Evolutionary conservation across 2,888 invertebrate genomes (phyloP), one percentile per base, ranked within the genome.

Genomic region (Octonoba sinensis): DNA sequence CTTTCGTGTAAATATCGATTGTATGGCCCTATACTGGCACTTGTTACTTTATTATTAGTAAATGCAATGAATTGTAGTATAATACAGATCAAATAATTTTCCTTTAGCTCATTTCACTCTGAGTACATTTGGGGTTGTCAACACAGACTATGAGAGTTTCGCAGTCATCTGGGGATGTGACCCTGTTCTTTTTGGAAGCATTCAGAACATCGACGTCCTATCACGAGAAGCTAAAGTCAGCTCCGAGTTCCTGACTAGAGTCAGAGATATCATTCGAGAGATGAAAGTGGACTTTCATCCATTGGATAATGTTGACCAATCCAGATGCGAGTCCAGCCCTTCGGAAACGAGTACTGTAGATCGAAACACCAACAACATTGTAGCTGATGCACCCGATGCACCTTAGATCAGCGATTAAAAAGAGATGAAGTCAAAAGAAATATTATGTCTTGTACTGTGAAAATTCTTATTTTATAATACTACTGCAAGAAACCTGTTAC

Each of bases 161-260:
- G 82, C 82, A 16, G 49, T 82, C 8, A 20, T 82, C 1, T 82
- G 82, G 82, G 82, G 82, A 22, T 82, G 82, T 18, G 82, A 82
- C 27, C 82, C 82, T 1, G 75, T 82, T 4, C 60, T 82, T 0
- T 75, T 82, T 16, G 82, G 82, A 6, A 82, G 75, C 27, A 70
- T 82, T 20, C 82, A 82, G 22, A 82, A 82, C 47, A 60, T 82
- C 0, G 82, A 82, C 57, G 60, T 82, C 18, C 27, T 64, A 0
- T 49, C 82, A 1, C 46, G 82, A 13, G 22, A 51, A 6, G 24
- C 74, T 11, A 44, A 16, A 1, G 57, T 47, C 1, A 46, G 59
- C 12, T 16, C 18, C 3, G 71, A 82, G 4, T 27, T 64, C 54
- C 49, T 82, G 15, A 75, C 70, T 15, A 49, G 56, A 4, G 65